Evolutionary conservation across 2,113 vertebrate genomes (phyloP).

Genomic region (Oreocharis arfaki): DNA sequence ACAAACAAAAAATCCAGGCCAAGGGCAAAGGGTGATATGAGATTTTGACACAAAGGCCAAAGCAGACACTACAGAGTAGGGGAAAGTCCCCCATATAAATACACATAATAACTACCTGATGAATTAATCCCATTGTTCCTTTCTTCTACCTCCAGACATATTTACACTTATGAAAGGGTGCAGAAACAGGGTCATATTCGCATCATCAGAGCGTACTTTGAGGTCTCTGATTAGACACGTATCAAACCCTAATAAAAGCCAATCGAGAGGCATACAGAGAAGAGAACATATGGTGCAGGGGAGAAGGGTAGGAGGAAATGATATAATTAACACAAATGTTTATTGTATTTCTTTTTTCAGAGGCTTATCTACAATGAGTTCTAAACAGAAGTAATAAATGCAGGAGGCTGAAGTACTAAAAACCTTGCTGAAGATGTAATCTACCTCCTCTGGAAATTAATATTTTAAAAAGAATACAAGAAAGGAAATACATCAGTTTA

Average conservation of each 20-base stretch:
- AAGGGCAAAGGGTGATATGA: not conserved
- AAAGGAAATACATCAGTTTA: not conserved
- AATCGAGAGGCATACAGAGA: not conserved
- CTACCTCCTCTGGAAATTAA: not conserved
- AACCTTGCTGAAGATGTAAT: not conserved
- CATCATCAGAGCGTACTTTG: not conserved
- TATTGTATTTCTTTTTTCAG: conserved; percentile 49
- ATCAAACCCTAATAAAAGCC: not conserved
- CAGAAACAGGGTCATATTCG: not conserved
- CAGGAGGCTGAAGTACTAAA: not conserved
- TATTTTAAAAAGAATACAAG: not conserved
- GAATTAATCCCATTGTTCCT: not conserved
- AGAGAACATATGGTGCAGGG: conserved; percentile 26
- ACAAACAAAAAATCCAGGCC: not conserved
- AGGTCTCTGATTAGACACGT: not conserved
- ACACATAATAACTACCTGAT: not conserved
- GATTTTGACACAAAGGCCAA: not conserved
- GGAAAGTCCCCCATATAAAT: not conserved
- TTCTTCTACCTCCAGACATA: not conserved
- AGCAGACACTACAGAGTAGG: not conserved
- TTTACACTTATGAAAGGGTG: not conserved
- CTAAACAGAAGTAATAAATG: not conserved
- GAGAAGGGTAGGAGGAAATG: conserved; percentile 7
- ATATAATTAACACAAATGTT: conserved; percentile 57
- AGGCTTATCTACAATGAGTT: not conserved